Evolutionary conservation across 2,113 vertebrate genomes (phyloP), one percentile per base, ranked within the genome.

Genomic region (Microcebus jonahi): DNA sequence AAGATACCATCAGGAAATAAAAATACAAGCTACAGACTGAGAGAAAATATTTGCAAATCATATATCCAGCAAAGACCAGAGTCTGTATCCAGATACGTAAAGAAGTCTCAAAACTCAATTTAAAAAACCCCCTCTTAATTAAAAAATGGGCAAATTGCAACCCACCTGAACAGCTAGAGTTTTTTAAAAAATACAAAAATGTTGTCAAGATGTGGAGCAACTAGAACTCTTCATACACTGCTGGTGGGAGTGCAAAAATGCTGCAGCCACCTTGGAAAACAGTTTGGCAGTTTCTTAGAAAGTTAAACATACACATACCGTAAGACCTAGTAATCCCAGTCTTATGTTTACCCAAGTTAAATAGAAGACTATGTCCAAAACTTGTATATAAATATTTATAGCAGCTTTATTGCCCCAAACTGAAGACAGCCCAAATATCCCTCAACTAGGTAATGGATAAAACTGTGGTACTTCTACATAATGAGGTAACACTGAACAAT

Each of bases 211-310:
- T 2, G 5, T 5, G n/a, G 67, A 12, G 29, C 61, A 17, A 27
- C 48, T 2, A 42, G 14, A 29, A 45, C 8, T 11, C 6, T 18
- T 21, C 1, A 8, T 1, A 4, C 0, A 1, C n/a, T 36, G 39
- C 25, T 9, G 25, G 48, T 11, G 21, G 36, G 25, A 2, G 18
- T 11, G 39, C 48, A 57, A 6, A 55, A 17, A 11, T 0, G 18
- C 57, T 1, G 11, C 67, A 4, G 42, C 6, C 0, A 21, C 34
- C 14, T 15, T 12, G 63, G 13, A n/a, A 31, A 59, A 53, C 15
- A 39, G 50, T 10, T 53, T 53, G 75, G 34, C 67, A 39, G 13
- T 34, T 87, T 79, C 73, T 48, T 18, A 48, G 73, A 48, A 76
- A 76, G 42, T 29, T 76, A 17, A 45, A 45, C 71, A 75, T 4